A percentile compares a stretch with the other conserved stretches of the same genome.
Conservation (phyloP, 2,888 invertebrate genomes). For the Gortyna flavago region DNA sequence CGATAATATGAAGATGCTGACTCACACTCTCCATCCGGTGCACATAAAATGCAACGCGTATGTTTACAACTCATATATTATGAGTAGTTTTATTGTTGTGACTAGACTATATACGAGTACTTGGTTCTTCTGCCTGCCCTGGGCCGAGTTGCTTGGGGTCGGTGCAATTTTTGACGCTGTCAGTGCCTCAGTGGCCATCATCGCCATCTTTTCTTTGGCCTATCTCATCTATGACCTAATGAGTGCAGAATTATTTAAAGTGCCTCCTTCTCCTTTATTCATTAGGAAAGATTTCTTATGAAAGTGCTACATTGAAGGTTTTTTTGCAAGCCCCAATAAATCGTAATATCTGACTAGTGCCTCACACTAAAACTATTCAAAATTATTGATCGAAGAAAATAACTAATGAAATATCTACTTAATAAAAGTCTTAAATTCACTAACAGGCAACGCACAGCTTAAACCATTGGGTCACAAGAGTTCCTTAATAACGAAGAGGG, state of each 20-base stretch:
- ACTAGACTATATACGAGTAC: background rate
- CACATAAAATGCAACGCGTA: slow-evolving; percentile 15
- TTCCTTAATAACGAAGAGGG: background rate
- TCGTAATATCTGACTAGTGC: background rate
- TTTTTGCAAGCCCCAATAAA: background rate
- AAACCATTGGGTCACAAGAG: background rate
- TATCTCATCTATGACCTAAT: background rate
- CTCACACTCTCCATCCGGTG: slow-evolving; percentile 49
- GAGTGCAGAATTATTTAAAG: background rate
- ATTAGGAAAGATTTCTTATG: background rate
- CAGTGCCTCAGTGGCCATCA: too few relatives aligned
- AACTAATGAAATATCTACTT: background rate
- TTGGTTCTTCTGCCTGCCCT: background rate
- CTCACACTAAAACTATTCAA: background rate
- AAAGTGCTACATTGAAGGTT: background rate
- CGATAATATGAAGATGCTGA: slow-evolving; percentile 42
- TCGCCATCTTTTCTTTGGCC: background rate
- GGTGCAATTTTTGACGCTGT: background rate
- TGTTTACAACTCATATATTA: slow-evolving; percentile 18
- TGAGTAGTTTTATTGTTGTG: slow-evolving; percentile 13
- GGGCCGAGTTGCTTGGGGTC: too few relatives aligned
- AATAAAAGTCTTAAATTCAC: background rate
- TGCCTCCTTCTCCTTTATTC: background rate
- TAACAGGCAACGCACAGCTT: background rate
- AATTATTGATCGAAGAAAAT: too few relatives aligned